Conservation (phyloP, 2,888 invertebrate species). For the Brachylomia viminalis region DNA sequence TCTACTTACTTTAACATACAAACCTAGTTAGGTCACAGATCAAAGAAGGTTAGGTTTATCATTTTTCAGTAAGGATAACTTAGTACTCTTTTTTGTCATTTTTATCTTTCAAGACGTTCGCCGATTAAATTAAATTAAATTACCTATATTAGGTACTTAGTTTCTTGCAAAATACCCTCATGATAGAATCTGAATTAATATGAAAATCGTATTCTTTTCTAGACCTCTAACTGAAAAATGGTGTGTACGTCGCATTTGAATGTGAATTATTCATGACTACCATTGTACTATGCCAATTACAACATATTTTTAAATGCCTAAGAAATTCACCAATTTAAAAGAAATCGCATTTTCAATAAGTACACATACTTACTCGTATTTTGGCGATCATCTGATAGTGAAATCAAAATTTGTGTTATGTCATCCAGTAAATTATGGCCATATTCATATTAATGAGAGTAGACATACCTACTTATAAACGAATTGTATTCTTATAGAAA, state of each 20-base stretch:
- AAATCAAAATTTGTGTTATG: constrained; percentile 36
- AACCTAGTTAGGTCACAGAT: no score
- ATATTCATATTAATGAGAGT: constrained; percentile 8
- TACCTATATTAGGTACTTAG: no score
- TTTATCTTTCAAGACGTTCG: no score
- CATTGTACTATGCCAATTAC: constrained; percentile 1
- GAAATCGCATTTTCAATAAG: constrained; percentile 32
- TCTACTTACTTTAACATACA: not conserved
- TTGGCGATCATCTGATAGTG: constrained; percentile 1
- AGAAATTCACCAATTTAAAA: not conserved
- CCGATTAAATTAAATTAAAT: no score
- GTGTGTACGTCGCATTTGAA: not conserved
- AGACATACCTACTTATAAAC: not conserved
- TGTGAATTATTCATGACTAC: constrained; percentile 3
- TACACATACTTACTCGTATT: constrained; percentile 1
- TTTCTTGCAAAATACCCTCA: no score
- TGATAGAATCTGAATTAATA: no score
- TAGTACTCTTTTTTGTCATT: not conserved
- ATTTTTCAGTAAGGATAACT: not conserved
- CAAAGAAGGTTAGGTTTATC: no score
- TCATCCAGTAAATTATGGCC: constrained; percentile 31
- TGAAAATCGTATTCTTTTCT: not conserved
- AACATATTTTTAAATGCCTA: constrained; percentile 9
- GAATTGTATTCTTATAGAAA: not conserved
- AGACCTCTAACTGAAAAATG: not conserved